These are phyloP conservation scores for Zaprionus taronus DNA, from an alignment of 1,140 invertebrate species.

Conservation along the genomic window DNA sequence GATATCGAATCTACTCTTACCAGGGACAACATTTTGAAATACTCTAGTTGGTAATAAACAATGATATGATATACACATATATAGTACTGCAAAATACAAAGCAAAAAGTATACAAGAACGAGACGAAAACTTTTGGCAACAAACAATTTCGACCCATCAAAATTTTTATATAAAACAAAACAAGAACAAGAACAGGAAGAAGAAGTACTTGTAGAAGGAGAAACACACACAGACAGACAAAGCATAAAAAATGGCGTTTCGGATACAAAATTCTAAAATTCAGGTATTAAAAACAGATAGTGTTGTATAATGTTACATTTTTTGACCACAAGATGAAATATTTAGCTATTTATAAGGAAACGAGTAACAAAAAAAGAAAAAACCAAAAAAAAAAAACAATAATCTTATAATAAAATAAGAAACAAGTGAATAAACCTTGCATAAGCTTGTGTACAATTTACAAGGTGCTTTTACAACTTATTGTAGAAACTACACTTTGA, in stretches of 20 bases:
- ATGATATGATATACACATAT: conserved; percentile 10
- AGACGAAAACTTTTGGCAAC: conserved; percentile 61
- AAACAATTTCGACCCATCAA: conserved; percentile 61
- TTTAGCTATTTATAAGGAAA: conserved; percentile 69
- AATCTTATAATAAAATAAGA: conserved; percentile 23
- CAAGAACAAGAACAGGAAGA: conserved; percentile 31
- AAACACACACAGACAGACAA: conserved; percentile 52
- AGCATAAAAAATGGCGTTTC: conserved; percentile 81
- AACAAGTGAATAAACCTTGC: conserved; percentile 53
- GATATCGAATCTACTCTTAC: conserved; percentile 6
- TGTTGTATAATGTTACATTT: conserved; percentile 82
- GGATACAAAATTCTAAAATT: conserved; percentile 85
- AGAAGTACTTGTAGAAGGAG: conserved; percentile 38
- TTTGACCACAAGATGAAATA: conserved; percentile 65
- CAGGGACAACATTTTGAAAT: background rate
- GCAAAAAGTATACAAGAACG: conserved; percentile 43
- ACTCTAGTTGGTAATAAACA: conserved; percentile 20
- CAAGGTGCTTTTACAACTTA: conserved; percentile 77
- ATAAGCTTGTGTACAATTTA: conserved; percentile 67
- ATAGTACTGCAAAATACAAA: conserved; percentile 39
- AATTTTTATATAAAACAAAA: conserved; percentile 46
- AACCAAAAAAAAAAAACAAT: conserved; percentile 29
- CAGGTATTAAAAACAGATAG: conserved; percentile 82
- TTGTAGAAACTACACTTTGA: conserved; percentile 51
- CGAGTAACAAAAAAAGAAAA: conserved; percentile 34